These are phyloP conservation scores for Garra rufa DNA, from an alignment of 2,113 vertebrate species.

Conservation along the genomic window DNA sequence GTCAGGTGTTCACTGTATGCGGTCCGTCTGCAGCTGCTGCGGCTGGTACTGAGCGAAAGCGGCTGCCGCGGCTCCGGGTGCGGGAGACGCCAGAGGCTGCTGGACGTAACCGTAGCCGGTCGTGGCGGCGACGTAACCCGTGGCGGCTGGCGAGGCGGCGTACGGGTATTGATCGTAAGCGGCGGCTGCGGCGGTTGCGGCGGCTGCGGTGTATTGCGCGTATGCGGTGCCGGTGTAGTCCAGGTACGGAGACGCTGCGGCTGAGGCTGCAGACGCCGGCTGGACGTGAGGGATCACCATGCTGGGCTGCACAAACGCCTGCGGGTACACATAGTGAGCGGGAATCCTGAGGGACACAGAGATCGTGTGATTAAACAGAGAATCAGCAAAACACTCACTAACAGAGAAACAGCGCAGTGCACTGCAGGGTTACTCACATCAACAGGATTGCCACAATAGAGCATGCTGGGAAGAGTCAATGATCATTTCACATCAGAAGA, in stretches of 20 bases:
- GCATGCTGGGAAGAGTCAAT: conserved; percentile 25
- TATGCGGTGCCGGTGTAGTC: conserved; percentile 94
- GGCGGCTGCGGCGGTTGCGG: conserved; percentile 77
- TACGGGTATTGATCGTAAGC: conserved; percentile 95
- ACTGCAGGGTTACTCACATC: conserved; percentile 16
- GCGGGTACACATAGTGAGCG: conserved; percentile 95
- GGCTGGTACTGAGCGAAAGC: conserved; percentile 94
- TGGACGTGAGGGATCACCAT: conserved; percentile 92
- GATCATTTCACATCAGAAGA: neutral
- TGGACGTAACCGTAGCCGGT: conserved; percentile 93
- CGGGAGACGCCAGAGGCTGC: conserved; percentile 86
- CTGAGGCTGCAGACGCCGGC: conserved; percentile 78
- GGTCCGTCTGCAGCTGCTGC: conserved; percentile 92
- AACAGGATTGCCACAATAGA: conserved; percentile 17
- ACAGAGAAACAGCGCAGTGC: conserved; percentile 11
- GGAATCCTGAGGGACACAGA: conserved; percentile 86
- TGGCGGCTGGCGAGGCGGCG: conserved; percentile 87
- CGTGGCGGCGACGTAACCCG: conserved; percentile 84
- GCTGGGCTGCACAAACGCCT: conserved; percentile 94
- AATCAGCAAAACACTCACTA: neutral
- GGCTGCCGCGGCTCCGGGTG: conserved; percentile 81
- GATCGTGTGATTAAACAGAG: conserved; percentile 16
- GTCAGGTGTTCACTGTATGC: conserved; percentile 79
- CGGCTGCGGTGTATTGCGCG: conserved; percentile 88
- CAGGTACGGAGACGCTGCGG: conserved; percentile 89